A percentile compares a stretch with the other conserved stretches of the same genome.
Conservation (phyloP, 2,888 invertebrate species). For the Nebria salina region DNA sequence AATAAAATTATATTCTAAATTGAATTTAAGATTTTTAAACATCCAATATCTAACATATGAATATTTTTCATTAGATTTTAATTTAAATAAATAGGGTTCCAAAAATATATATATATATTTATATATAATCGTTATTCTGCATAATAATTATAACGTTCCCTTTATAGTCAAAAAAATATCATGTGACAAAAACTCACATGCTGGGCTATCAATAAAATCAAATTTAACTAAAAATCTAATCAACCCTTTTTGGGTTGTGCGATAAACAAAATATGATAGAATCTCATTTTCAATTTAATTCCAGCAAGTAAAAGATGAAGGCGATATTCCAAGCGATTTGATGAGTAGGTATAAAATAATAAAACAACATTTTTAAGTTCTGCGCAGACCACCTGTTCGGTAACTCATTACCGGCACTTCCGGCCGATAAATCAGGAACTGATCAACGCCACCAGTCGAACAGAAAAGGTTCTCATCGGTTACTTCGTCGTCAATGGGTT, state of each 20-base stretch:
- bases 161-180: neutral
- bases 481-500: slow-evolving; percentile 18
- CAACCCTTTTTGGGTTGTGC: neutral
- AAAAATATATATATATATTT: neutral
- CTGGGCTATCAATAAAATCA: neutral
- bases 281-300: neutral
- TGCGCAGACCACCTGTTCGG: slow-evolving; percentile 42
- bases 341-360: neutral
- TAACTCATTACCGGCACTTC: slow-evolving; percentile 41
- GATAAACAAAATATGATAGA: neutral
- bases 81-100: neutral
- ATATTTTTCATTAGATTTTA: neutral
- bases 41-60: too few relatives aligned
- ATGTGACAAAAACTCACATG: neutral
- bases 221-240: neutral
- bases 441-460: slow-evolving; percentile 24
- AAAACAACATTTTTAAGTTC: neutral
- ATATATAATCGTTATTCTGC: neutral
- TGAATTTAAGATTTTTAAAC: too few relatives aligned
- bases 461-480: neutral
- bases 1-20: too few relatives aligned
- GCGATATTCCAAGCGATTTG: neutral
- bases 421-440: slow-evolving; percentile 47
- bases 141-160: neutral
- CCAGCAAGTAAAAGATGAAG: neutral